A percentile compares a stretch with the other conserved stretches of the same genome.
Evolutionary conservation across 2,797 vertebrate species (phyloP).

Genomic region (Mionectes olivaceus): DNA sequence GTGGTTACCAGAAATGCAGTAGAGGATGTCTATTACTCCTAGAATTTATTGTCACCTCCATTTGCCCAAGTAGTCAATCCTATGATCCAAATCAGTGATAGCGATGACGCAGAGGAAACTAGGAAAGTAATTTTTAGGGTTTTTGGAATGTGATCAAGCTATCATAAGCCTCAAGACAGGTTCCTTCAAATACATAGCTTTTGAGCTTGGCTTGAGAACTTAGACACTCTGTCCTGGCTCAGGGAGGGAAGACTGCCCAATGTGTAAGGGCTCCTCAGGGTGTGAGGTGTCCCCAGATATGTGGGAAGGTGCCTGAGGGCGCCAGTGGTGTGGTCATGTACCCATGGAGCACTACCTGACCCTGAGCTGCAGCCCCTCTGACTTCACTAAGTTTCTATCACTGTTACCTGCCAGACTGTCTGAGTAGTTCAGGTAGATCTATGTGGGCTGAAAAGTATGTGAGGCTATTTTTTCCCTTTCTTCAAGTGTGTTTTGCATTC

Average conservation of each 20-base stretch:
- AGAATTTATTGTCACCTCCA: background rate
- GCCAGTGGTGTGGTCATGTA: rapidly evolving
- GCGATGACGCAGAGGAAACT: background rate
- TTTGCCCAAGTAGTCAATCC: background rate
- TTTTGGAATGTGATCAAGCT: background rate
- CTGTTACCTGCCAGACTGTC: background rate
- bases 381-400: background rate
- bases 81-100: background rate
- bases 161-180: background rate
- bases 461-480: background rate
- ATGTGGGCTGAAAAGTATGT: background rate
- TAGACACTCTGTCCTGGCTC: background rate
- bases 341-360: background rate
- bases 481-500: background rate
- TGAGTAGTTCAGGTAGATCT: background rate
- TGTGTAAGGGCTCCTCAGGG: background rate
- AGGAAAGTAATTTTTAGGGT: background rate
- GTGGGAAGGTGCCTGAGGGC: background rate
- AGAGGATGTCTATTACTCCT: background rate
- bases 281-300: background rate
- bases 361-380: background rate
- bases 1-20: background rate
- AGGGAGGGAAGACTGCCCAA: background rate
- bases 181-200: background rate
- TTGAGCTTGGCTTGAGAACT: background rate